Conservation (phyloP, 92 coral and sea anemone genomes). For the Paragorgia papillata region DNA sequence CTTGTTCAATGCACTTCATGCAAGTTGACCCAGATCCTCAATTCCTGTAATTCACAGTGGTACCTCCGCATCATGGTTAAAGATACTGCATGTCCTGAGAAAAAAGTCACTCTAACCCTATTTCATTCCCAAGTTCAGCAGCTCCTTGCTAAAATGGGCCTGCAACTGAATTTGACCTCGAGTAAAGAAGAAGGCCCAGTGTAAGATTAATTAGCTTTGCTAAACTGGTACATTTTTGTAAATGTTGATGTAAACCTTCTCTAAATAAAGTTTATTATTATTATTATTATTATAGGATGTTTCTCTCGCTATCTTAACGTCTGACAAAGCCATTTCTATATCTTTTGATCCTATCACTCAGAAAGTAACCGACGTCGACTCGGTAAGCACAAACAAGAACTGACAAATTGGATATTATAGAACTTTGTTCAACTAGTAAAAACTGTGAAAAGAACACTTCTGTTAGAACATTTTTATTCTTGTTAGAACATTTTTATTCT, state of each 20-base stretch:
- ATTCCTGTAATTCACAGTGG: slow-evolving; percentile 9
- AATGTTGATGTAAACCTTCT: too few relatives aligned
- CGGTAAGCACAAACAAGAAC: background rate
- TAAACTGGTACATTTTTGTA: too few relatives aligned
- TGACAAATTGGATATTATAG: too few relatives aligned
- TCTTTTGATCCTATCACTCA: background rate
- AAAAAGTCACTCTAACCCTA: too few relatives aligned
- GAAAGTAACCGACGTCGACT: background rate
- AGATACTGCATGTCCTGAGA: background rate
- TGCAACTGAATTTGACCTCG: background rate
- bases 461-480: too few relatives aligned
- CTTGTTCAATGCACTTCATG: slow-evolving; percentile 11
- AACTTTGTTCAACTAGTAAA: too few relatives aligned
- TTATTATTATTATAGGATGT: too few relatives aligned
- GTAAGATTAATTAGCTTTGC: too few relatives aligned
- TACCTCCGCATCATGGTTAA: slow-evolving; percentile 28
- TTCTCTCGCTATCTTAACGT: slow-evolving; percentile 4
- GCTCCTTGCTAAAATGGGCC: background rate
- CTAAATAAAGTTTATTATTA: too few relatives aligned
- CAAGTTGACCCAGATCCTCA: slow-evolving; percentile 8
- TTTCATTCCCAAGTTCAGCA: too few relatives aligned
- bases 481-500: too few relatives aligned
- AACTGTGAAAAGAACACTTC: too few relatives aligned
- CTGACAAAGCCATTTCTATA: background rate
- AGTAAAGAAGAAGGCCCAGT: slow-evolving; percentile 15